Base-by-base conservation (phyloP, 2,113 vertebrate genomes). In the Hypocryptadius cinnamomeus region DNA sequence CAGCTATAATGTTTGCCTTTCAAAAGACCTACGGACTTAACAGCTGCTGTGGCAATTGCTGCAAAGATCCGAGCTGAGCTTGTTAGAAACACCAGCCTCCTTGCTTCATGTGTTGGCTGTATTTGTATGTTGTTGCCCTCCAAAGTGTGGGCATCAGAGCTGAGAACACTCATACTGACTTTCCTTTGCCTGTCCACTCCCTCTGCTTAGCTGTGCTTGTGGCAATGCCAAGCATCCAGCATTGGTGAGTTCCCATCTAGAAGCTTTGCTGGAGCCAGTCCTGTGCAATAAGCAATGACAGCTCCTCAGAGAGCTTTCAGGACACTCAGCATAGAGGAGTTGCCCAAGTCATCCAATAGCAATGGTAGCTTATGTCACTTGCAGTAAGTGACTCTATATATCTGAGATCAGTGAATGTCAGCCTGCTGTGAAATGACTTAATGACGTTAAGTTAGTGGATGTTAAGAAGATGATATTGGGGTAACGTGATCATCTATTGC, bases 41-140 rank as follows among this genome's bases (percentile, higher is more conserved):
- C 92, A 94, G 89, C 85, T 94, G 87, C 83, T 83, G 91, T 48
- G 63, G 54, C 3, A 10, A 95, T 85, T 72, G 83, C 80, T 89
- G 77, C 0, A 0, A 82, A 87, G 65, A 69, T 39, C 57, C 11
- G 23, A 57, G 53, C 48, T 68, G 65, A 89, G 77, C 83, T 90
- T 45, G 33, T 59, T 76, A 48, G 73, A 61, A 93, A 72, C 23
- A 35, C 45, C 2, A 45, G 27, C 28, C 40, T 76, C 31, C 63
- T 85, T 68, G 27, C 66, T 81, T 53, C 59, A 6, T 11, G 53
- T 42, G n/a, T 42, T 69, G 64, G 44, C 72, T 87, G 37, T 61
- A 15, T 53, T 72, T 84, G 24, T 28, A 3, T 25, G 17, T 27
- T 76, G n/a, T 25, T 60, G 39, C 74, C 45, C 50, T 77, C 35